Base-by-base conservation (phyloP, 1,140 invertebrate species). In the Limonius californicus region DNA sequence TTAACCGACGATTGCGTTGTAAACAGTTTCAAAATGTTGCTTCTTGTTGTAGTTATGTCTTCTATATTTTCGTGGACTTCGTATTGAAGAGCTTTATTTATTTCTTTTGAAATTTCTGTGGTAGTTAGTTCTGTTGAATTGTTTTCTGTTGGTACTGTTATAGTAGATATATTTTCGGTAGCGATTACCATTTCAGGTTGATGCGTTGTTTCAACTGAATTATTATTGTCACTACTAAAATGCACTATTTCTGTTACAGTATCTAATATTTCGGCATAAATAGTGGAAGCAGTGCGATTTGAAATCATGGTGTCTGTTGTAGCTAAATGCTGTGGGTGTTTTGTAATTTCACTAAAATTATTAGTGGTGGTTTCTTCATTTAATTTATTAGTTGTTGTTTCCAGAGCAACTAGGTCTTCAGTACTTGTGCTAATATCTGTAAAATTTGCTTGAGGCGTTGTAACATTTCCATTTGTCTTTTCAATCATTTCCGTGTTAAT, bases 321-420 rank as follows among this genome's bases (percentile, higher is more conserved):
- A 11, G 14, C 16, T 19, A 19, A 19, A 2, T 14, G 2, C 2
- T 39, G 35, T 3, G 23, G 23, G 3, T 4, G 3, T n/a, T n/a
- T n/a, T 27, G 23, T 27, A 4, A 27, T 27, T 9, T 9, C 23
- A 27, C 3, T 9, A 4, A 27, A 3, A 27, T 3, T 3, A 27
- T 4, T 9, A 4, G 23, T 3, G 9, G 3, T 27, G 12, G 4
- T 45, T 12, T 43, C 21, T 42, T 68, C 21, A 54, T 68, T 71
- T 27, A 63, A 11, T 16, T 64, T 60, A 61, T 68, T 66, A 1
- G 72, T 76, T 7, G 74, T 76, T 8, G 73, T 71, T 67, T 74
- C 74, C 62, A 74, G 62, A 1, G 74, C 71, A 18, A 76, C 68
- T 32, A 75, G 63, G 57, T 76, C 74, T 21, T 75, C 72, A 14